Evolutionary conservation across 2,888 invertebrate genomes (phyloP), one percentile per base, ranked within the genome.

Genomic region (Ophion ventricosus): DNA sequence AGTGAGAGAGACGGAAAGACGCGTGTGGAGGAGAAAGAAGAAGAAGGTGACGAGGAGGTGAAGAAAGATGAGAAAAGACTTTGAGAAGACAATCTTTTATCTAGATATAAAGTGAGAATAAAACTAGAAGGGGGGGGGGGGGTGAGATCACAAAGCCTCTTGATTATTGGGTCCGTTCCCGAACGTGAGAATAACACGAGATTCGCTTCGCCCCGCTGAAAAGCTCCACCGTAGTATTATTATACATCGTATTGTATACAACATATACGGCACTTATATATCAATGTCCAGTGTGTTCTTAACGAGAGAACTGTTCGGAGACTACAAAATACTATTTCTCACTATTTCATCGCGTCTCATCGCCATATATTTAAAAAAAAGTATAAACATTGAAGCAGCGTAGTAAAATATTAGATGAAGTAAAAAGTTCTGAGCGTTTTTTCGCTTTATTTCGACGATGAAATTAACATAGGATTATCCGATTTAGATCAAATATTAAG

Each of bases 1-100:
- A 77, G 54, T 14, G 78, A 79, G 63, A 72, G 8, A 72, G 70
- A 79, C 20, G 75, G 81, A 78, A 59, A 79, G 17, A 67, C 78
- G 66, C 70, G 78, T 64, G 49, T 66, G 59, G 17, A 67, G 78
- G 40, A 64, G 49, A 17, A 72, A 73, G 77, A 40, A 29, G 23
- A 29, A 25, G 64, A 54, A 57, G 35, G 25, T 20, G 56, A 11
- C 20, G 54, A 70, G 74, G 35, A 49, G 23, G 78, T 43, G 43
- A 59, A 66, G 35, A 72, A 73, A 49, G 70, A 59, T 49, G 73
- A 61, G n/a, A 26, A 43, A 74, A 49, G 54, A 29, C 57, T 63
- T 59, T 26, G 72, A 79, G 56, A 72, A 79, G 56, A 76, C 74
- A 61, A 23, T 75, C 49, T 74, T 75, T 80, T 63, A 43, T 69